phyloP scores from a whole-genome alignment of 2,113 vertebrate genomes.

The Cynoglossus semilaevis region DNA sequence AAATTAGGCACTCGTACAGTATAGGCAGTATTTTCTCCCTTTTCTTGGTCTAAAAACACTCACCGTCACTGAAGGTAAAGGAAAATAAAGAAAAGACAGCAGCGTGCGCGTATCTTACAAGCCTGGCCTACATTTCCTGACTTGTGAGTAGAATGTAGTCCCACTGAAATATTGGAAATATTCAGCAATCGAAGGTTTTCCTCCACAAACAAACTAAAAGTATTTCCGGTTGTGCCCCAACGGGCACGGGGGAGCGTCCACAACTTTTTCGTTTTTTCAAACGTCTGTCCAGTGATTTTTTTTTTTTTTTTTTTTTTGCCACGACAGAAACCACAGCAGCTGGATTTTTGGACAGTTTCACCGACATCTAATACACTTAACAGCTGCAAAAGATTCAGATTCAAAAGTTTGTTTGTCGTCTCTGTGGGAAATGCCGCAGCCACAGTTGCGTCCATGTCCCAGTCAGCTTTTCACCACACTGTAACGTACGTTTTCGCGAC shows the following conservation, averaged over 20 bases:
- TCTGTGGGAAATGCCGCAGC: conserved; percentile 19
- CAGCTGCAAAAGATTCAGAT: conserved; percentile 32
- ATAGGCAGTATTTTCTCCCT: conserved; percentile 62
- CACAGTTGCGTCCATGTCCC: background rate
- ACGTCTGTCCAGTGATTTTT: no score
- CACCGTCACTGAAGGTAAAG: conserved; percentile 26
- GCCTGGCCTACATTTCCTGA: conserved; percentile 50
- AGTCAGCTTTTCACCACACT: background rate
- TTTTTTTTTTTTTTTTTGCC: conserved; percentile 32
- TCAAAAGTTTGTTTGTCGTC: no score
- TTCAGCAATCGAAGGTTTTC: conserved; percentile 27
- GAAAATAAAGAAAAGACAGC: conserved; percentile 36
- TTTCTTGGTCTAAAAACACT: conserved; percentile 42
- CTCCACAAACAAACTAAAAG: background rate
- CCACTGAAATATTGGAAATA: conserved; percentile 22
- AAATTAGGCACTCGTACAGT: conserved; percentile 72
- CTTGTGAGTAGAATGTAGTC: conserved; percentile 26
- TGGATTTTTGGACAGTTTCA: conserved; percentile 50
- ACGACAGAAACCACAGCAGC: conserved; percentile 57
- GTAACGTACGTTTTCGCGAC: conserved; percentile 38
- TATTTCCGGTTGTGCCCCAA: conserved; percentile 34
- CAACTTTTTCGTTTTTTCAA: background rate
- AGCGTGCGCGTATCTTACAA: conserved; percentile 51
- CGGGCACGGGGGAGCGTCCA: conserved; percentile 24
- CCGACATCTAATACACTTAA: conserved; percentile 56